phyloP scores from a whole-genome alignment of 2,797 vertebrate species.

The Ficedula albicollis region DNA sequence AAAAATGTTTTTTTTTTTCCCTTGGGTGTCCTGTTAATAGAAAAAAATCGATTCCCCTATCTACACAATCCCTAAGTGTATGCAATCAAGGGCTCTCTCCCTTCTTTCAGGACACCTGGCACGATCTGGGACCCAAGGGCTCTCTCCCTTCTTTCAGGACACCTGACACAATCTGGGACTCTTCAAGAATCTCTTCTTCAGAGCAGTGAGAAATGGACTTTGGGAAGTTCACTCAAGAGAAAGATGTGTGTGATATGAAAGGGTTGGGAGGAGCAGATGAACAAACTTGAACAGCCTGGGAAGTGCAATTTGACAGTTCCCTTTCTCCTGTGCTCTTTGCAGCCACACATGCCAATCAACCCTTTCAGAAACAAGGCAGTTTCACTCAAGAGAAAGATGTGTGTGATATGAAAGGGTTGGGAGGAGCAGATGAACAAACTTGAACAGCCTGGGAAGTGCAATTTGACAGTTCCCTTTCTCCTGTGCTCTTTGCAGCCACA shows the following conservation, averaged over 20 bases:
- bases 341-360: neutral
- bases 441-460: neutral
- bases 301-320: neutral
- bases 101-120: too few relatives aligned
- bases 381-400: too few relatives aligned
- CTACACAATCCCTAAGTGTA: too few relatives aligned
- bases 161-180: neutral
- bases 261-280: accelerated
- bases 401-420: neutral
- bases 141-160: neutral
- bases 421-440: accelerated
- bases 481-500: neutral
- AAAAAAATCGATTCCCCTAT: too few relatives aligned
- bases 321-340: neutral
- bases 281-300: neutral
- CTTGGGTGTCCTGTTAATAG: too few relatives aligned
- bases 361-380: neutral
- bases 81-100: too few relatives aligned
- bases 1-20: too few relatives aligned
- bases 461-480: neutral
- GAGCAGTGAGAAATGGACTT: accelerated
- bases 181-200: neutral
- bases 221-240: neutral
- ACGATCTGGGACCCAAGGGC: too few relatives aligned
- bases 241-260: neutral